Percentiles rank a stretch among this genome's conserved stretches.
phyloP scores from a whole-genome alignment of 2,797 vertebrate species.

The Adrianichthys oophorus region DNA sequence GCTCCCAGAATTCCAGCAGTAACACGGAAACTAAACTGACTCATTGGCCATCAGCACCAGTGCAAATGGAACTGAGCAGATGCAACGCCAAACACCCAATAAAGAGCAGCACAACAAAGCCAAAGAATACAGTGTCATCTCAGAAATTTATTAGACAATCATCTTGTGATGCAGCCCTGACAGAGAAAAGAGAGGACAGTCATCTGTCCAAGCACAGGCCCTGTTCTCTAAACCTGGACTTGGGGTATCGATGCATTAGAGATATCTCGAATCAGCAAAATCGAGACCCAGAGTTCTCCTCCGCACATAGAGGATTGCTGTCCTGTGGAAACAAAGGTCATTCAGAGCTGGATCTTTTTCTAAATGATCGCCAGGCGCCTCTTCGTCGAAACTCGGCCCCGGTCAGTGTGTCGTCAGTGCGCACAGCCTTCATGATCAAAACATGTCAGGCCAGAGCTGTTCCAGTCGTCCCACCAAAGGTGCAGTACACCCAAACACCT shows the following conservation, averaged over 20 bases:
- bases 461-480: slow-evolving; percentile 91
- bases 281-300: slow-evolving; percentile 54
- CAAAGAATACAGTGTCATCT: slow-evolving; percentile 61
- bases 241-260: slow-evolving; percentile 74
- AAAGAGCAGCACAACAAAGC: slow-evolving; percentile 59
- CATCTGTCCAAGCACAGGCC: slow-evolving; percentile 76
- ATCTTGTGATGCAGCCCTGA: slow-evolving; percentile 66
- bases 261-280: slow-evolving; percentile 80
- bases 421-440: slow-evolving; percentile 96
- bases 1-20: slow-evolving; percentile 34
- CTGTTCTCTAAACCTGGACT: slow-evolving; percentile 90
- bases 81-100: slow-evolving; percentile 45
- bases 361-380: slow-evolving; percentile 75
- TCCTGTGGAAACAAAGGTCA: slow-evolving; percentile 51
- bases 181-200: slow-evolving; percentile 68
- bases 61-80: slow-evolving; percentile 27
- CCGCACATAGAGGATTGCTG: slow-evolving; percentile 42
- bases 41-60: slow-evolving; percentile 30
- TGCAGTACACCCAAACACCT: slow-evolving; percentile 95
- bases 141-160: slow-evolving; percentile 72
- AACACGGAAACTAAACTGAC: slow-evolving; percentile 57
- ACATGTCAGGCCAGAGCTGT: slow-evolving; percentile 95
- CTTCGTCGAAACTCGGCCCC: slow-evolving; percentile 94
- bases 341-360: slow-evolving; percentile 77
- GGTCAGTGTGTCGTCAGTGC: slow-evolving; percentile 91